Percentiles rank a stretch among this genome's conserved stretches.
Evolutionary conservation across 2,113 vertebrate genomes (phyloP).

Genomic region (Lathamus discolor): DNA sequence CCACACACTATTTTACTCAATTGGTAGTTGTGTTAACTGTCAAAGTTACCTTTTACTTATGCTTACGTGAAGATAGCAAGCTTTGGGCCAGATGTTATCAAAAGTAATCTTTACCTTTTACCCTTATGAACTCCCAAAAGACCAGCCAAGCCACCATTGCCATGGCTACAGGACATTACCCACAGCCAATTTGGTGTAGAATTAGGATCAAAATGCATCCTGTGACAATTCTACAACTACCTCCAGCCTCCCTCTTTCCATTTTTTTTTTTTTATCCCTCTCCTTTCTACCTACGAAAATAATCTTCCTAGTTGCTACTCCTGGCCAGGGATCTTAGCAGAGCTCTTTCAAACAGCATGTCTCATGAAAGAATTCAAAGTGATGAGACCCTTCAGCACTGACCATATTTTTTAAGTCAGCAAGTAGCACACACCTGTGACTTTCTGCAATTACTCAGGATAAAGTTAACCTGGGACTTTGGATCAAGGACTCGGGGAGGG

Average conservation of each 20-base stretch:
- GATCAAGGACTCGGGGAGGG: neutral
- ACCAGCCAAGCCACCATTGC: neutral
- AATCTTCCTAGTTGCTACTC: neutral
- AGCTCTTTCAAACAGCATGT: neutral
- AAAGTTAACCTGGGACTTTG: neutral
- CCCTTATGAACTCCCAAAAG: neutral
- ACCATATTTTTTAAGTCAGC: neutral
- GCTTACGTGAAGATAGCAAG: accelerated
- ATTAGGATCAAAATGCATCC: neutral
- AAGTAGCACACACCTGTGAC: neutral
- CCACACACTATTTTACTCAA: neutral
- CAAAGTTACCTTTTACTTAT: neutral
- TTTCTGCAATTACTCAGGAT: neutral
- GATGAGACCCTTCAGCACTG: neutral
- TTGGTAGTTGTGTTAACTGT: neutral
- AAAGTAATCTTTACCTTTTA: neutral
- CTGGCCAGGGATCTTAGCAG: neutral
- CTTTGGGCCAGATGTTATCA: neutral
- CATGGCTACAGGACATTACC: neutral
- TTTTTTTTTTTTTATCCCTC: neutral
- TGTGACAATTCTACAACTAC: neutral
- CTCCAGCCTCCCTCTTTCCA: neutral
- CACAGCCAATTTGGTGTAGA: neutral
- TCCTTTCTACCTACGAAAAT: neutral
- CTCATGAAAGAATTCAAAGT: neutral